Conservation (phyloP, 1,140 invertebrate genomes). For the Drosophila bocqueti region DNA sequence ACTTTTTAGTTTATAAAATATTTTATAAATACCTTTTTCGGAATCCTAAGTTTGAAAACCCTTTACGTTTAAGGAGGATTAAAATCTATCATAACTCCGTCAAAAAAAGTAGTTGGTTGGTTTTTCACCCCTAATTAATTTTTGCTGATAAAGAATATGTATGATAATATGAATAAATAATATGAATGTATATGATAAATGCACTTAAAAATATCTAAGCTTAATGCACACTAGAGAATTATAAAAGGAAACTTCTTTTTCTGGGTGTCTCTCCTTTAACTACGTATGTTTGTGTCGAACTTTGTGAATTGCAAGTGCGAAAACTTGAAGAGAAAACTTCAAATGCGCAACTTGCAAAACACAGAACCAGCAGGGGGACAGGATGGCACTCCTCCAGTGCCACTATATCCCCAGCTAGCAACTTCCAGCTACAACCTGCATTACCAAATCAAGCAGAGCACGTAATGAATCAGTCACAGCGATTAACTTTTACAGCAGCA, state of each 20-base stretch:
- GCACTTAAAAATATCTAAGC: neutral
- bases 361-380: conserved; percentile 19
- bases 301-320: conserved; percentile 64
- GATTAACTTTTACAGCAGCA: conserved; percentile 68
- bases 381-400: conserved; percentile 11
- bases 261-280: conserved; percentile 18
- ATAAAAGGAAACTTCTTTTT: neutral
- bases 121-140: too few species aligned
- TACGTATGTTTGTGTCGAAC: conserved; percentile 42
- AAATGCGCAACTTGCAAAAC: conserved; percentile 57
- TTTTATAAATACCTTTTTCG: too few species aligned
- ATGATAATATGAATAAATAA: too few species aligned
- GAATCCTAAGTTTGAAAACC: too few species aligned
- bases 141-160: too few species aligned
- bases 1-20: too few species aligned
- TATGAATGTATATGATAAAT: too few species aligned
- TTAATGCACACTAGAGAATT: neutral
- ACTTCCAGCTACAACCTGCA: conserved; percentile 46
- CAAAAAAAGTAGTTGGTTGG: too few species aligned
- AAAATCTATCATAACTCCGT: too few species aligned
- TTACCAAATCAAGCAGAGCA: conserved; percentile 70
- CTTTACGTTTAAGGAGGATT: too few species aligned
- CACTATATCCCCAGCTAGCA: conserved; percentile 20
- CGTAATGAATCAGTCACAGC: conserved; percentile 78
- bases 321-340: conserved; percentile 60